Conservation (phyloP, 2,113 vertebrate species). For the Orthonyx spaldingii region DNA sequence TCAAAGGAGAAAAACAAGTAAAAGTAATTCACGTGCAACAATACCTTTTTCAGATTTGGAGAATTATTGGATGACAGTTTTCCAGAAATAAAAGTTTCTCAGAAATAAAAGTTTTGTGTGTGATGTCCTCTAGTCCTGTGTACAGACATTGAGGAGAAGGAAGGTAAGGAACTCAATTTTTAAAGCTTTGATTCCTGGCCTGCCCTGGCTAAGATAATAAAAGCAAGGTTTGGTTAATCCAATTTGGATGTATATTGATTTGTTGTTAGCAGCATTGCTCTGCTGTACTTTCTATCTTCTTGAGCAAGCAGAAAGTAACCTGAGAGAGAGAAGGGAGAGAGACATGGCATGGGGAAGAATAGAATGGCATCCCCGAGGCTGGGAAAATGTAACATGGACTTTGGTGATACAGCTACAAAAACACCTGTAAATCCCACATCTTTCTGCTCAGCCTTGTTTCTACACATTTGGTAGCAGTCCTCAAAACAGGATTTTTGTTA, state of each 20-base stretch:
- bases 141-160: neutral
- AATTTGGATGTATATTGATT: neutral
- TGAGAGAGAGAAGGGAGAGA: neutral
- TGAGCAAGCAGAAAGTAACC: neutral
- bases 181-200: neutral
- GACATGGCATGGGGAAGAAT: neutral
- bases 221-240: neutral
- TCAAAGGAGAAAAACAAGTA: neutral
- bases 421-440: neutral
- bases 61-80: neutral
- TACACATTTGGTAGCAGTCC: neutral
- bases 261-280: neutral
- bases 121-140: neutral
- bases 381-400: neutral
- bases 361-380: neutral
- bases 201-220: neutral
- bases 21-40: neutral
- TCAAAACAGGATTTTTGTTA: neutral
- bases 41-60: neutral
- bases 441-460: neutral
- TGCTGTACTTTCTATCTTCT: neutral
- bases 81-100: neutral
- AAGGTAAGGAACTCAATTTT: neutral
- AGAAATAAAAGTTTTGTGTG: neutral
- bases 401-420: neutral